Percentiles rank a stretch among this genome's conserved stretches.
Conservation (phyloP, 2,113 vertebrate species). For the Ailuropoda melanoleuca region DNA sequence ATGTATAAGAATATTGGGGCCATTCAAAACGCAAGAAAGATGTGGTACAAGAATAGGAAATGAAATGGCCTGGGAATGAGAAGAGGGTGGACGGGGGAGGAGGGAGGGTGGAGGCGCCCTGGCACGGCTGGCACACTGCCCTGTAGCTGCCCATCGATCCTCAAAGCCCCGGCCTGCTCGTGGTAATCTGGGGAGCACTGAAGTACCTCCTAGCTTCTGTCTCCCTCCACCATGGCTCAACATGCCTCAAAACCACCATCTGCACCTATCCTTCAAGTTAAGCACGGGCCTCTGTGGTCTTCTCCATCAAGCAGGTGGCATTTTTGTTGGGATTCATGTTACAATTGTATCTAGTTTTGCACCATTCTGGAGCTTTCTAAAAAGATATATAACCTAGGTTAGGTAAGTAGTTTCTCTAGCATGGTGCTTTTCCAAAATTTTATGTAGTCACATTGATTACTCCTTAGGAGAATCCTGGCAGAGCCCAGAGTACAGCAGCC, state of each 20-base stretch:
- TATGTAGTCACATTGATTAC: neutral
- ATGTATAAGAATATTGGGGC: neutral
- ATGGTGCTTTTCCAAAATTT: neutral
- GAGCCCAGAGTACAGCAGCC: neutral
- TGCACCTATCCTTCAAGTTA: neutral
- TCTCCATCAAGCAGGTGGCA: neutral
- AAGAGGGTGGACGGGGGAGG: too few species aligned
- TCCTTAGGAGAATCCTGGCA: neutral
- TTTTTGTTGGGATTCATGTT: neutral
- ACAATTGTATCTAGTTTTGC: neutral
- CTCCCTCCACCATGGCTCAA: neutral
- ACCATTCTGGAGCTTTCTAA: slow-evolving; percentile 28
- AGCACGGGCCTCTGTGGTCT: neutral
- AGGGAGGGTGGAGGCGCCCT: neutral
- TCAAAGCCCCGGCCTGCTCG: neutral
- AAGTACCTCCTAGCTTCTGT: neutral
- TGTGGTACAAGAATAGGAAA: neutral
- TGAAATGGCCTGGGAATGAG: neutral
- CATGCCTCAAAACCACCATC: neutral
- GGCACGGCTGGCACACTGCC: rapidly evolving
- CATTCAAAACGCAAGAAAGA: neutral
- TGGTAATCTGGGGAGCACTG: neutral
- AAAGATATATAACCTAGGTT: neutral
- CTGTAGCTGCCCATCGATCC: neutral
- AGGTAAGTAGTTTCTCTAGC: neutral